Evolutionary conservation across 2,113 vertebrate species (phyloP).

Genomic region (Hiodon tergisus): DNA sequence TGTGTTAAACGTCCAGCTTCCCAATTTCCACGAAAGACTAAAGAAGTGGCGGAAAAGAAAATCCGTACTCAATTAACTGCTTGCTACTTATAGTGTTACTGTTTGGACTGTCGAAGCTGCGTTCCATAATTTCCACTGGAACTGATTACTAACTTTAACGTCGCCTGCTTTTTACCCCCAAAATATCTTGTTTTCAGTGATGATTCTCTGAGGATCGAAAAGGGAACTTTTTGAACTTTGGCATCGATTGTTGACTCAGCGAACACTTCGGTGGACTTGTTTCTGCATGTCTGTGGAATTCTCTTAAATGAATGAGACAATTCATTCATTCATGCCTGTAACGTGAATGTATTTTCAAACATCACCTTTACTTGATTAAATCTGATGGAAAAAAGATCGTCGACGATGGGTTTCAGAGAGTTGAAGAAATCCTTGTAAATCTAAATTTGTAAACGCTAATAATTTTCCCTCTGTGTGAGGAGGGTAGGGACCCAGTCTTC

Average conservation of each 20-base stretch:
- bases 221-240: neutral
- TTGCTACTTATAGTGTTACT: too few species aligned
- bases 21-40: too few species aligned
- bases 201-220: neutral
- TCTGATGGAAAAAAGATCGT: too few species aligned
- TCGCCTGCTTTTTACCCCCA: neutral
- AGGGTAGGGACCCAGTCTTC: conserved; percentile 35
- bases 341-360: too few species aligned
- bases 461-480: conserved; percentile 38
- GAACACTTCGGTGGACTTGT: conserved; percentile 10
- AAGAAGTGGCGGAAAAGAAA: too few species aligned
- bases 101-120: too few species aligned
- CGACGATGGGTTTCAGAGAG: too few species aligned
- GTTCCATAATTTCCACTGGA: too few species aligned
- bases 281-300: conserved; percentile 19
- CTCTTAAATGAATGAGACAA: conserved; percentile 2
- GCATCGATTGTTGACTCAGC: neutral
- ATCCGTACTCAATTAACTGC: too few species aligned
- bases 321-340: neutral
- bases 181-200: neutral
- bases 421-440: neutral
- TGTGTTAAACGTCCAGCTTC: too few species aligned
- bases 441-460: conserved; percentile 1
- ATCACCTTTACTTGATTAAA: too few species aligned
- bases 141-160: too few species aligned